phyloP scores from a whole-genome alignment of 2,113 vertebrate species.

The Brachionichthys hirsutus region DNA sequence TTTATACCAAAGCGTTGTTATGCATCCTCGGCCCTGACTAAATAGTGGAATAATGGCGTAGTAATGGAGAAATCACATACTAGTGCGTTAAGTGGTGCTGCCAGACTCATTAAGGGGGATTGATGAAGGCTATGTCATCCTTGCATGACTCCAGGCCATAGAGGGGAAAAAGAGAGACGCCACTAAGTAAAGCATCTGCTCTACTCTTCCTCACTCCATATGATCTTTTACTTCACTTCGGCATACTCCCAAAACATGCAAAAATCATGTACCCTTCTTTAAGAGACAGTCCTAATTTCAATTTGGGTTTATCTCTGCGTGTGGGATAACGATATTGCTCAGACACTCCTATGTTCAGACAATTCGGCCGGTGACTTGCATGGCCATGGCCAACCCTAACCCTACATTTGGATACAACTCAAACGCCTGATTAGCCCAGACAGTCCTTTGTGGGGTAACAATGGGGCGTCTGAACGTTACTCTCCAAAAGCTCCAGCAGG shows the following conservation, averaged over 20 bases:
- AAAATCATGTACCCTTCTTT: not conserved
- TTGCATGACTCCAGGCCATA: conserved; percentile 59
- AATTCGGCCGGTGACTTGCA: too few relatives aligned
- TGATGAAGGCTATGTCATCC: conserved; percentile 69
- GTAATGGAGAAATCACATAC: conserved; percentile 64
- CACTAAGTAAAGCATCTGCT: conserved; percentile 44
- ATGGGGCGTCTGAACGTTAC: too few relatives aligned
- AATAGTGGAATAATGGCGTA: conserved; percentile 56
- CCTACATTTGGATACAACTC: too few relatives aligned
- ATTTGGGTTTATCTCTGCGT: too few relatives aligned
- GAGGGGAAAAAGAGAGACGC: conserved; percentile 35
- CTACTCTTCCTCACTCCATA: not conserved
- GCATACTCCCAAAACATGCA: not conserved
- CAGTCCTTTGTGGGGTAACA: too few relatives aligned
- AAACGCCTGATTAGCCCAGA: too few relatives aligned
- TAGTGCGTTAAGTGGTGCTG: conserved; percentile 57
- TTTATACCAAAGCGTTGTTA: conserved; percentile 16
- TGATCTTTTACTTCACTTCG: not conserved
- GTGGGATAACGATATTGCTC: too few relatives aligned
- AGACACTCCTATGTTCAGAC: too few relatives aligned
- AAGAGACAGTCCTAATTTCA: conserved; percentile 5
- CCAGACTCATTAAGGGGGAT: conserved; percentile 66
- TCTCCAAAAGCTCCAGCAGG: not conserved
- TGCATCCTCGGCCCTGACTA: conserved; percentile 17
- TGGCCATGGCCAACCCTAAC: too few relatives aligned